These are phyloP conservation scores for Siphonodentalium dalli DNA, from an alignment of 2,888 invertebrate species.

Conservation along the genomic window DNA sequence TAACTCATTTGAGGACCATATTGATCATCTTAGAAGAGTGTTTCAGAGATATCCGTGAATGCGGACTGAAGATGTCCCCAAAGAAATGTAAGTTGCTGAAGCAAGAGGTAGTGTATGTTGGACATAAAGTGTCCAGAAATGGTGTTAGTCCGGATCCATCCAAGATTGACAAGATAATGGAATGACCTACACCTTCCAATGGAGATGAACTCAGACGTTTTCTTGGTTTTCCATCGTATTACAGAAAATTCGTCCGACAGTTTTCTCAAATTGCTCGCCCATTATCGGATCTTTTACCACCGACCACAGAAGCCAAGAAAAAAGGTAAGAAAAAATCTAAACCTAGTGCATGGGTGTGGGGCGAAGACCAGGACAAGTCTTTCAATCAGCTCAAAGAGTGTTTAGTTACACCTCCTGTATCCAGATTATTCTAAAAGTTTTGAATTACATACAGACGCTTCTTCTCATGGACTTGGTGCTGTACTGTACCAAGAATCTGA, in stretches of 20 bases:
- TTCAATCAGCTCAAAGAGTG: not conserved
- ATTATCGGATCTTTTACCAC: slow-evolving; percentile 2
- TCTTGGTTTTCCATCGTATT: not conserved
- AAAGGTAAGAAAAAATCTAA: not conserved
- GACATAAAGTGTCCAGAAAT: not conserved
- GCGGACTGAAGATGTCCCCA: no score
- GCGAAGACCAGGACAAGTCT: not conserved
- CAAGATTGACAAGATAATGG: not conserved
- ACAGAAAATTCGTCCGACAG: slow-evolving; percentile 6
- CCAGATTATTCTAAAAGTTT: not conserved
- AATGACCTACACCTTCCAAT: slow-evolving; percentile 3
- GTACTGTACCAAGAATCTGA: slow-evolving; percentile 16
- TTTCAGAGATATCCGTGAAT: no score
- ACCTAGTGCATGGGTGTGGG: not conserved
- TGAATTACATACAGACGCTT: not conserved
- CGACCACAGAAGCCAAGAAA: not conserved
- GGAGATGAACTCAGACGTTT: not conserved
- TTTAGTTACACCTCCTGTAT: not conserved
- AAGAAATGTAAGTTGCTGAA: no score
- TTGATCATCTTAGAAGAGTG: no score
- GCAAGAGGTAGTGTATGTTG: no score
- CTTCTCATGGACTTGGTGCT: not conserved
- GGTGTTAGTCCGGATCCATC: not conserved
- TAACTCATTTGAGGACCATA: no score
- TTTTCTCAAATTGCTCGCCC: slow-evolving; percentile 4